These are phyloP conservation scores for Pteria penguin DNA, from an alignment of 2,888 invertebrate genomes.

Conservation along the genomic window DNA sequence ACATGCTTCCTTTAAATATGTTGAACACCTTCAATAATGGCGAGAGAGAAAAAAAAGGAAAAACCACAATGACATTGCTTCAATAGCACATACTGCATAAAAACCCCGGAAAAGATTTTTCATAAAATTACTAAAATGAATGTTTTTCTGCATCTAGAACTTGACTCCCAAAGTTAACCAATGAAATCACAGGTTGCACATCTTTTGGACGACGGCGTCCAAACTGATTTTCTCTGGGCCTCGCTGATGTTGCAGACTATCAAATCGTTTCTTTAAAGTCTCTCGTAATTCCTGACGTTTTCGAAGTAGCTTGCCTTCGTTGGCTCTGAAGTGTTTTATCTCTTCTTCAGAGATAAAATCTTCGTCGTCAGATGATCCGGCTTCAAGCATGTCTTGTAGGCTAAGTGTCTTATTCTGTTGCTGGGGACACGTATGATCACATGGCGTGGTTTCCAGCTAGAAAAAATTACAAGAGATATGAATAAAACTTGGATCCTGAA, in stretches of 20 bases:
- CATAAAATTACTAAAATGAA: too few species aligned
- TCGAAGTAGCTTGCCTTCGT: slow-evolving; percentile 88
- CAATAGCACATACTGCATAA: neutral
- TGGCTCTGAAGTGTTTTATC: slow-evolving; percentile 91
- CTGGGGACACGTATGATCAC: too few species aligned
- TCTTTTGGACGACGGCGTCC: slow-evolving; percentile 31
- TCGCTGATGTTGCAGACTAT: slow-evolving; percentile 67
- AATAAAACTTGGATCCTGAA: too few species aligned
- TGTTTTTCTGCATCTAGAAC: too few species aligned
- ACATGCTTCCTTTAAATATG: neutral
- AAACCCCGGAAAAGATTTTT: neutral
- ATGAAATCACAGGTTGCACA: slow-evolving; percentile 38
- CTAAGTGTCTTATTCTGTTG: slow-evolving; percentile 57
- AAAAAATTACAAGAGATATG: too few species aligned
- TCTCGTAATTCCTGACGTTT: slow-evolving; percentile 91
- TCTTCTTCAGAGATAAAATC: slow-evolving; percentile 90
- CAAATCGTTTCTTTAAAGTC: slow-evolving; percentile 90
- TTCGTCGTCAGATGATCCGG: slow-evolving; percentile 87
- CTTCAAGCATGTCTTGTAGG: slow-evolving; percentile 75
- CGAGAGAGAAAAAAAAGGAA: neutral
- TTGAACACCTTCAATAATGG: neutral
- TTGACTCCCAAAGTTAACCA: neutral
- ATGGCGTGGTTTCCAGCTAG: too few species aligned
- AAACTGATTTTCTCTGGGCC: slow-evolving; percentile 17
- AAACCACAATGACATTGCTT: too few species aligned